phyloP scores from a whole-genome alignment of 2,797 vertebrate species.

The Microctenopoma steveboyesi region DNA sequence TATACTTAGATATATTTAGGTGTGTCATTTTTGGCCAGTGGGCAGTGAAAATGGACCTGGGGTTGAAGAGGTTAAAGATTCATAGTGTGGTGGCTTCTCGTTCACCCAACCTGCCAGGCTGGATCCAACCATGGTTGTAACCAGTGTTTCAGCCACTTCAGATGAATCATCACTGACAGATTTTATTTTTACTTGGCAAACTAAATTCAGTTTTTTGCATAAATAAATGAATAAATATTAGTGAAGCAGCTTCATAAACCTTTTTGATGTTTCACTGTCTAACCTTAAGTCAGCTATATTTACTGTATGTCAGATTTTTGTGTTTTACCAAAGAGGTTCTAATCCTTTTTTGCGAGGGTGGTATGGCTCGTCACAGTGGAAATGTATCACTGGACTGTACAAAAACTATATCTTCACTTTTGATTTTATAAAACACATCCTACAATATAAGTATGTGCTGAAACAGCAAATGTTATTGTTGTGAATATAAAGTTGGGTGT shows the following conservation, averaged over 20 bases:
- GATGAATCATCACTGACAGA: slow-evolving; percentile 2
- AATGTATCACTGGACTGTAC: neutral
- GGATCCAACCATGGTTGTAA: neutral
- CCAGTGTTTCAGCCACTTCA: neutral
- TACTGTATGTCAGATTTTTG: neutral
- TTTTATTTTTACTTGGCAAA: neutral
- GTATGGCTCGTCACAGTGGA: neutral
- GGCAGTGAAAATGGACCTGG: too few relatives aligned
- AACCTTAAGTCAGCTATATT: neutral
- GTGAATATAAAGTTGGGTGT: neutral
- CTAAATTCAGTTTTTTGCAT: slow-evolving; percentile 3
- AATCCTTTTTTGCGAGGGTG: too few relatives aligned
- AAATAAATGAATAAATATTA: neutral
- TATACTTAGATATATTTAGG: too few relatives aligned
- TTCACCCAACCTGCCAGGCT: neutral
- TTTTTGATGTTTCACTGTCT: slow-evolving; percentile 5
- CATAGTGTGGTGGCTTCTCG: neutral
- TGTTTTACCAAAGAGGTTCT: neutral
- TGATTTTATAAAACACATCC: neutral
- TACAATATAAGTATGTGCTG: neutral
- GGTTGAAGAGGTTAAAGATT: neutral
- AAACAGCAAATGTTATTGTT: neutral
- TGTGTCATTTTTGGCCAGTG: too few relatives aligned
- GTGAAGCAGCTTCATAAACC: neutral
- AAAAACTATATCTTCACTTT: neutral